Evolutionary conservation across 30 jellyfish, hydroid and myxozoan genomes (phyloP).

Genomic region (Clytia hemisphaerica): DNA sequence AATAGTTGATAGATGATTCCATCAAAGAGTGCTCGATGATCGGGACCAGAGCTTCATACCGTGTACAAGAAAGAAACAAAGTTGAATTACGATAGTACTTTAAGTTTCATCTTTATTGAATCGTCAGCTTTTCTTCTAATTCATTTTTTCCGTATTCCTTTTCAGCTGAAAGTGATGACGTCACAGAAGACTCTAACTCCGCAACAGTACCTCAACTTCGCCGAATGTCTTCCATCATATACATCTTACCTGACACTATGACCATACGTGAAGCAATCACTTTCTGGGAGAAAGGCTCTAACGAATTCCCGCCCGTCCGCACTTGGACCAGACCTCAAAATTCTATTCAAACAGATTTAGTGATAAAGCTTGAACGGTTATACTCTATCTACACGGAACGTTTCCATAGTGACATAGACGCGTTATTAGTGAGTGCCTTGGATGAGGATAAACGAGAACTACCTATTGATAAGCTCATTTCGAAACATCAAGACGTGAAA

Average conservation of each 20-base stretch:
- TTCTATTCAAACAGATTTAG: constrained; percentile 18
- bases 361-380: constrained; percentile 4
- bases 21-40: too few relatives aligned
- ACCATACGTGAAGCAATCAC: constrained; percentile 21
- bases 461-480: neutral
- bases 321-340: constrained; percentile 36
- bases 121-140: too few relatives aligned
- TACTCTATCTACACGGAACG: neutral
- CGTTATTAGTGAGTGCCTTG: neutral
- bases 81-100: too few relatives aligned
- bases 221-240: neutral
- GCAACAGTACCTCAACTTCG: too few relatives aligned
- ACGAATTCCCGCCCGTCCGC: constrained; percentile 53
- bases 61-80: too few relatives aligned
- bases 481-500: neutral
- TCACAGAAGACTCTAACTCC: neutral
- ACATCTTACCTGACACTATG: neutral
- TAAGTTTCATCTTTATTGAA: too few relatives aligned
- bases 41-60: too few relatives aligned
- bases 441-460: too few relatives aligned
- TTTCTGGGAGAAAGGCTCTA: constrained; percentile 60
- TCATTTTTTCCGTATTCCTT: too few relatives aligned
- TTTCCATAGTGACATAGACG: constrained; percentile 5
- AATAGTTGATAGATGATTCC: too few relatives aligned
- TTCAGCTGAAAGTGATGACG: neutral